phyloP scores from a whole-genome alignment of 2,888 invertebrate genomes.

The Pseudococcus jackbeardsleyi region DNA sequence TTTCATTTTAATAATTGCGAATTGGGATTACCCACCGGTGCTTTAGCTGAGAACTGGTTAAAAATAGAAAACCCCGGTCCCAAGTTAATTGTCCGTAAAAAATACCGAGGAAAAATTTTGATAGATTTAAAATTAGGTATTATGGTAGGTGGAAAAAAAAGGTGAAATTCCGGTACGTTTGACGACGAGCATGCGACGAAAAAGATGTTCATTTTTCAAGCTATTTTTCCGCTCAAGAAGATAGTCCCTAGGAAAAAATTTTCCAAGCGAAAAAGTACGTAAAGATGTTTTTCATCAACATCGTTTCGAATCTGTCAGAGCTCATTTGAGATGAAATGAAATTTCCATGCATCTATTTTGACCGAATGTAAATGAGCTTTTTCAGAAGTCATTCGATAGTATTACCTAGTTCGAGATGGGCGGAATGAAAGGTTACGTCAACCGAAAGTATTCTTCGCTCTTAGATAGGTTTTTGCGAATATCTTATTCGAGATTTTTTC shows the following conservation, averaged over 20 bases:
- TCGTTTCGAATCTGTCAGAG: neutral
- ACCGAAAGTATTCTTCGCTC: neutral
- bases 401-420: neutral
- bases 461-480: neutral
- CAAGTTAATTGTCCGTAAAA: neutral
- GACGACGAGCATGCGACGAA: neutral
- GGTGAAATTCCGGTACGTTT: neutral
- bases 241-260: neutral
- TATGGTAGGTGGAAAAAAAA: neutral
- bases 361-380: conserved; percentile 23
- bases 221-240: neutral
- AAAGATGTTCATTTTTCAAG: neutral
- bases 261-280: neutral
- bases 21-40: neutral
- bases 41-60: neutral
- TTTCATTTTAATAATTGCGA: conserved; percentile 21
- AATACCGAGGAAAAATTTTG: neutral
- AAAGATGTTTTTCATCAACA: neutral
- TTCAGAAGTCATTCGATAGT: neutral
- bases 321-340: conserved; percentile 20
- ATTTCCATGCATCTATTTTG: conserved; percentile 13
- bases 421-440: neutral
- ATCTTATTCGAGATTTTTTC: neutral
- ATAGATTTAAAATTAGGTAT: neutral
- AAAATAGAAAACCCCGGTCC: neutral